A percentile compares a stretch with the other conserved stretches of the same genome.
phyloP scores from a whole-genome alignment of 1,140 invertebrate genomes.

The Atta texana region DNA sequence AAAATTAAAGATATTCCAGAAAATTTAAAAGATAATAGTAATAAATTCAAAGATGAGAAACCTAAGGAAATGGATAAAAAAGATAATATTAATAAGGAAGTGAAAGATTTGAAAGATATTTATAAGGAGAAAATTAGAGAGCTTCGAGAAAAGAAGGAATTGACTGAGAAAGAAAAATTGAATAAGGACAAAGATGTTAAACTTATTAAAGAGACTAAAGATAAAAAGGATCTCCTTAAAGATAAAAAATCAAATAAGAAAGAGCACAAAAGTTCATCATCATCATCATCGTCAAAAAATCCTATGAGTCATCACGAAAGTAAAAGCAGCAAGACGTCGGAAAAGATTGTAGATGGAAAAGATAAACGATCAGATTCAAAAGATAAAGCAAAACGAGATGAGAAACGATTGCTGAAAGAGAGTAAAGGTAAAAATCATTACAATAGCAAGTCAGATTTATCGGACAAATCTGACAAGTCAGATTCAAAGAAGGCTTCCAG shows the following conservation, averaged over 20 bases:
- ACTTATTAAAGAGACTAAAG: slow-evolving; percentile 75
- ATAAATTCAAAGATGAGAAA: slow-evolving; percentile 74
- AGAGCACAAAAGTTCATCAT: slow-evolving; percentile 78
- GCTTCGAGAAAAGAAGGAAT: slow-evolving; percentile 84
- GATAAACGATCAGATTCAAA: slow-evolving; percentile 81
- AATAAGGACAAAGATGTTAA: slow-evolving; percentile 78
- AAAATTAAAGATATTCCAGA: slow-evolving; percentile 69
- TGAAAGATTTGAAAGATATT: slow-evolving; percentile 84
- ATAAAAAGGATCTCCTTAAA: slow-evolving; percentile 77
- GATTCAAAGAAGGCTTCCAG: slow-evolving; percentile 65
- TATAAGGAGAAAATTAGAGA: slow-evolving; percentile 86
- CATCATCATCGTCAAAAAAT: slow-evolving; percentile 70
- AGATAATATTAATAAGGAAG: slow-evolving; percentile 76
- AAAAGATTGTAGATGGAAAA: slow-evolving; percentile 75
- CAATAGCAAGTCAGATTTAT: slow-evolving; percentile 61
- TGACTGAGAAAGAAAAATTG: slow-evolving; percentile 85
- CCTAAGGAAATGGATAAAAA: slow-evolving; percentile 77
- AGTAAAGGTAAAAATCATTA: slow-evolving; percentile 72
- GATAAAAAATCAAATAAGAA: slow-evolving; percentile 80
- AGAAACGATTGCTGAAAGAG: slow-evolving; percentile 77
- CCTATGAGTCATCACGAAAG: slow-evolving; percentile 71
- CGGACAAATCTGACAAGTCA: slow-evolving; percentile 64
- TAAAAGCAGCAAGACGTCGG: slow-evolving; percentile 67
- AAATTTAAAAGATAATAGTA: slow-evolving; percentile 61
- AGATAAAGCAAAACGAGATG: slow-evolving; percentile 83